Evolutionary conservation across 1,140 invertebrate species (phyloP).

Genomic region (Habropoda laboriosa): DNA sequence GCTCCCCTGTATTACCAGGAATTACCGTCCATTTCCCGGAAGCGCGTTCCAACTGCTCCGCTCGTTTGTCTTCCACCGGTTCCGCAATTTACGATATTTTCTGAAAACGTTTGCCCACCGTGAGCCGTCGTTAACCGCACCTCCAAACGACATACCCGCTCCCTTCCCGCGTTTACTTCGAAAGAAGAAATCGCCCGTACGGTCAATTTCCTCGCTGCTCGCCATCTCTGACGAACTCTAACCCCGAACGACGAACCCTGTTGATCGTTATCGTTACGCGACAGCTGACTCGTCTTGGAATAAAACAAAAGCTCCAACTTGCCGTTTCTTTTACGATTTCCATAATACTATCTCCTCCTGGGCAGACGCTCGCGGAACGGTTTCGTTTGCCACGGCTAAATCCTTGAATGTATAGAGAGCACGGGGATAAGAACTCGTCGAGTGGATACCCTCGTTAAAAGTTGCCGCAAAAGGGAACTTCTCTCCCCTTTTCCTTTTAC

Average conservation of each 20-base stretch:
- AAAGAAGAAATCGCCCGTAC: not conserved
- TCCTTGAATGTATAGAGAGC: not conserved
- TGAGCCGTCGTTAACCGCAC: too few species aligned
- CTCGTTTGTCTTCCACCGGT: constrained; percentile 43
- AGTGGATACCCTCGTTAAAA: constrained; percentile 48
- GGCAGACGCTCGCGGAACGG: not conserved
- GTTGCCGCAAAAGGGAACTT: constrained; percentile 50
- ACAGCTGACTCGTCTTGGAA: not conserved
- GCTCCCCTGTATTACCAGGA: constrained; percentile 44
- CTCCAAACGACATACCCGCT: too few species aligned
- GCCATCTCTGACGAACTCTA: too few species aligned
- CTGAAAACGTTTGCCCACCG: constrained; percentile 22
- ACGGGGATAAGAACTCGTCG: constrained; percentile 26
- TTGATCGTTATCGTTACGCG: not conserved
- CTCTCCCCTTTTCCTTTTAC: constrained; percentile 5
- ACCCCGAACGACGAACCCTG: too few species aligned
- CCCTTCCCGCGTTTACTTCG: too few species aligned
- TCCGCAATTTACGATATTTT: constrained; percentile 43
- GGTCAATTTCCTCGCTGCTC: not conserved
- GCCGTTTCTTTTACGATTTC: not conserved
- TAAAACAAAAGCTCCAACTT: not conserved
- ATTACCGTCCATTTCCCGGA: constrained; percentile 49
- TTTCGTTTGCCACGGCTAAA: not conserved
- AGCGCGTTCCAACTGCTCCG: constrained; percentile 46
- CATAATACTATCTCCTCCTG: not conserved